Evolutionary conservation across 2,888 invertebrate genomes (phyloP), one percentile per base, ranked within the genome.

Genomic region (Eumerus sabulonum): DNA sequence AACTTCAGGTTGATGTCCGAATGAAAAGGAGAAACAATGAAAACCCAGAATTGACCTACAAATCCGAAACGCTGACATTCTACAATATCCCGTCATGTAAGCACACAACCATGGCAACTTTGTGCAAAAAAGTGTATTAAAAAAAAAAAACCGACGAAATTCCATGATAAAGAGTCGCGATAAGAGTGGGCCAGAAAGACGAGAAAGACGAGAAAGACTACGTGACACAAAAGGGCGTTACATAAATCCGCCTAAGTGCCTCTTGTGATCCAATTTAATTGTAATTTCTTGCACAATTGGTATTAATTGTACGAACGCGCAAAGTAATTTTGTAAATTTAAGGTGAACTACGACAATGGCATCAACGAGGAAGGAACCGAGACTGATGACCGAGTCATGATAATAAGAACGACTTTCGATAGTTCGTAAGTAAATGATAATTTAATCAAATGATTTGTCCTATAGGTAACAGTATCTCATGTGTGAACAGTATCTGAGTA

Each of bases 241-340:
- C 66, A 76, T 71, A 71, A 71, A 76, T 66, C 54, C 44, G 50
- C 48, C 45, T 71, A 76, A 76, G 66, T 76, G 60, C 59, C 54
- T 12, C 56, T 70, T 48, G 70, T 71, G 70, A 60, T 53, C 60
- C 54, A 53, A 76, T 71, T 66, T 71, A 71, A 76, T 71, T 59
- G 50, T 56, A 60, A 27, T 63, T 53, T 50, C 59, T 60, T 53
- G 68, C 53, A 14, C 40, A 48, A 50, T 60, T 57, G 27, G 48
- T 64, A 76, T 56, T 76, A 64, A 48, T 59, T 70, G 57, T 13
- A 7, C 18, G 27, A 7, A 27, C 27, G 27, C 27, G 3, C 27
- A 27, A 27, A 2, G 27, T 7, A 27, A 27, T 27, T n/a, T n/a
- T n/a, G n/a, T n/a, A n/a, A n/a, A n/a, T n/a, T 27, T 7, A 13